Evolutionary conservation across 2,797 vertebrate species (phyloP).

Genomic region (Capromys pilorides): DNA sequence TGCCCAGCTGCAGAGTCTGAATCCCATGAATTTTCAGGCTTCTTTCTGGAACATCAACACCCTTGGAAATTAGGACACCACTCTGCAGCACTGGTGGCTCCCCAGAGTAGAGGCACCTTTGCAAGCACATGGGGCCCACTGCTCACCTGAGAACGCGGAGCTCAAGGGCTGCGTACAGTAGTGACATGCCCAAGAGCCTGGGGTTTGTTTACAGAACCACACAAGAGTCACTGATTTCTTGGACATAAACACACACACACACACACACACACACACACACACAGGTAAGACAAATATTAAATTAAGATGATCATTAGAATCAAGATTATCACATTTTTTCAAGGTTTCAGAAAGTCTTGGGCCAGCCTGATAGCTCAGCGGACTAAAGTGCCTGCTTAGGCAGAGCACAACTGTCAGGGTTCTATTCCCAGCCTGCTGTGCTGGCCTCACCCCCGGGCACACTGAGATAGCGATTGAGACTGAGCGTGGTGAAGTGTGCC

Average conservation of each 20-base stretch:
- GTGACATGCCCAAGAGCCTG: not conserved
- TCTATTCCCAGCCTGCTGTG: too few relatives aligned
- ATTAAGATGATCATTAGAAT: not conserved
- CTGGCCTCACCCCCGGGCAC: too few relatives aligned
- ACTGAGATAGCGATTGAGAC: too few relatives aligned
- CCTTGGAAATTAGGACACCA: conserved; percentile 2
- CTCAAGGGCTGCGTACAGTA: not conserved
- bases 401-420: too few relatives aligned
- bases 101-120: not conserved
- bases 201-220: not conserved
- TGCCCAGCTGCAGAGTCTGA: conserved; percentile 61
- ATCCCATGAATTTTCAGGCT: conserved; percentile 51
- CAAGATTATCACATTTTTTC: conserved; percentile 13
- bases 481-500: too few relatives aligned
- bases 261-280: not conserved
- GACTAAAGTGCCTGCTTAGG: too few relatives aligned
- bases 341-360: not conserved
- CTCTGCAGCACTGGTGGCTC: not conserved
- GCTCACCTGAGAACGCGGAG: not conserved
- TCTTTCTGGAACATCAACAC: conserved; percentile 25
- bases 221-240: not conserved
- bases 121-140: not conserved
- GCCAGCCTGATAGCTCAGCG: too few relatives aligned
- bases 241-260: not conserved
- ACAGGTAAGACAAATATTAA: not conserved